These are phyloP conservation scores for Peromyscus polionotus DNA, from an alignment of 2,113 vertebrate species.

Conservation along the genomic window DNA sequence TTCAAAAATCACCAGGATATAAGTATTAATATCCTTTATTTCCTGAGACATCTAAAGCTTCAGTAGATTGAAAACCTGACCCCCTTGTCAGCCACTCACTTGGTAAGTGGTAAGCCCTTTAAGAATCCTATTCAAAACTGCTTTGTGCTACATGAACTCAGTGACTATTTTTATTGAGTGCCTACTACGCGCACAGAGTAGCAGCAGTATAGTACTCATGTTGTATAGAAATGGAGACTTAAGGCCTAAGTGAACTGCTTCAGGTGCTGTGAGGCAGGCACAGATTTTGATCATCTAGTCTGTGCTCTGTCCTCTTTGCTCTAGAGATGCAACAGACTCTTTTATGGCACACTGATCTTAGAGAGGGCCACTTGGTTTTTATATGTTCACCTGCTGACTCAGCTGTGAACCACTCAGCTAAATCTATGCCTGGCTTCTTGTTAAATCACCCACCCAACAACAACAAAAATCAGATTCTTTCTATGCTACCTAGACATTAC, in stretches of 20 bases:
- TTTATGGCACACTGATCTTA: background rate
- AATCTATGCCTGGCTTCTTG: background rate
- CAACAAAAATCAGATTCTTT: background rate
- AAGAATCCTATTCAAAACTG: background rate
- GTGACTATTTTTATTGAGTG: too few relatives aligned
- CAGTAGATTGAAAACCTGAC: background rate
- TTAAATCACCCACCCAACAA: background rate
- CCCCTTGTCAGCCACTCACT: background rate
- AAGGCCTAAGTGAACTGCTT: background rate
- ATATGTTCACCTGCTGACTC: fast-evolving
- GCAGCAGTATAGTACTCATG: fast-evolving
- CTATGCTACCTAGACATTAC: background rate
- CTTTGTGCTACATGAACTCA: background rate
- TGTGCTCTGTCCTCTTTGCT: background rate
- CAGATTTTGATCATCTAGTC: background rate
- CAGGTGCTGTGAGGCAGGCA: too few relatives aligned
- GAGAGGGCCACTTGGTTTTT: background rate
- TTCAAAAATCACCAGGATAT: background rate
- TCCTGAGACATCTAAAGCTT: background rate
- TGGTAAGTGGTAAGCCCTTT: background rate
- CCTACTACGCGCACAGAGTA: fast-evolving
- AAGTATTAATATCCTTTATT: background rate
- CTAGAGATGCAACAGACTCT: background rate
- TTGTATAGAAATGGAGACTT: background rate
- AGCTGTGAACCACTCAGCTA: background rate